A percentile compares a stretch with the other conserved stretches of the same genome.
These are phyloP conservation scores for Macrotrachela quadricornifera DNA, from an alignment of 1,140 invertebrate genomes.

Conservation along the genomic window DNA sequence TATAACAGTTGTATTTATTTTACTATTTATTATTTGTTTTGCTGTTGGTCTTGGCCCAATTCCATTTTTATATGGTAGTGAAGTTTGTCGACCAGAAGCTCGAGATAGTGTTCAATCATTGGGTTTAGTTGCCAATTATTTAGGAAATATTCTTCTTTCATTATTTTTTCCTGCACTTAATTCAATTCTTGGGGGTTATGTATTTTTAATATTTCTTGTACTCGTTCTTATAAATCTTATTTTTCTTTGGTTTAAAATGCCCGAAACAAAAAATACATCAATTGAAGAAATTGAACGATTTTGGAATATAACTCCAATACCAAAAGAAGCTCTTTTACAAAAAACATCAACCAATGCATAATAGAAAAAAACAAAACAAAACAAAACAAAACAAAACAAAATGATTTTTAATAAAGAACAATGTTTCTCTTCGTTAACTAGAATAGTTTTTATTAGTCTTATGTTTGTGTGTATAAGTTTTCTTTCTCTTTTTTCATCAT, in stretches of 20 bases:
- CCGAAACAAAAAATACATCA: slow-evolving; percentile 94
- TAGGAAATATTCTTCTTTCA: neutral
- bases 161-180: neutral
- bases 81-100: neutral
- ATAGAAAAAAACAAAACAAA: too few species aligned
- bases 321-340: too few species aligned
- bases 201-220: neutral
- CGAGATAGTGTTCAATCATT: neutral
- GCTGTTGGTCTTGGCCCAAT: slow-evolving; percentile 49
- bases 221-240: neutral
- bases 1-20: slow-evolving; percentile 48
- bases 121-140: neutral
- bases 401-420: too few species aligned
- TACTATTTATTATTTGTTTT: slow-evolving; percentile 63
- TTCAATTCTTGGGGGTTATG: neutral
- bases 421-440: too few species aligned
- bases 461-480: too few species aligned
- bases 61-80: neutral
- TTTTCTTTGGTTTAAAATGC: slow-evolving; percentile 51
- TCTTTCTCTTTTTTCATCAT: too few species aligned
- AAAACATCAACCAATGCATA: too few species aligned
- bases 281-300: slow-evolving; percentile 41
- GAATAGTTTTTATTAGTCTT: too few species aligned
- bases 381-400: too few species aligned
- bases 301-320: too few species aligned